These are phyloP conservation scores for Xiphophorus maculatus DNA, from an alignment of 2,113 vertebrate genomes.

Conservation along the genomic window DNA sequence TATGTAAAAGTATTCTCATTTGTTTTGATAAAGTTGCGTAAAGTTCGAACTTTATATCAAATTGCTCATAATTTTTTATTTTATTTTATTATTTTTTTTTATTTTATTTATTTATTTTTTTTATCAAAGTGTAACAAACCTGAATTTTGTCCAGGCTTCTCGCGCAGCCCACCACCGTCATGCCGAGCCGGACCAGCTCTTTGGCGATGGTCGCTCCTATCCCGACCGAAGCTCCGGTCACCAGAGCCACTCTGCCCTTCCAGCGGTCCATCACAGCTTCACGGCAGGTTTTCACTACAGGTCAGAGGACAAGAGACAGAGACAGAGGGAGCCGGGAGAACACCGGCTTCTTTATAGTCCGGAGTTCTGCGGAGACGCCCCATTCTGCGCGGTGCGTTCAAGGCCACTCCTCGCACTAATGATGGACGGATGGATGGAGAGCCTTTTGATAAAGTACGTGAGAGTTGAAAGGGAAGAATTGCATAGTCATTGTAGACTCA, in stretches of 20 bases:
- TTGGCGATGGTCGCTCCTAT: conserved; percentile 84
- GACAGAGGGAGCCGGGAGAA: neutral
- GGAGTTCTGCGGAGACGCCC: neutral
- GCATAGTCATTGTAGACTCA: too few species aligned
- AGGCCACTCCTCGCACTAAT: neutral
- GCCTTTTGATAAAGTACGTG: too few species aligned
- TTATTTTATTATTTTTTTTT: too few species aligned
- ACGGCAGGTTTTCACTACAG: neutral
- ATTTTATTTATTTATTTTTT: too few species aligned
- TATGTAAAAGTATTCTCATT: neutral
- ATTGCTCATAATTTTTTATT: too few species aligned
- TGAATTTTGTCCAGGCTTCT: conserved; percentile 85
- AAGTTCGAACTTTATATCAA: too few species aligned
- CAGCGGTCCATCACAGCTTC: conserved; percentile 84
- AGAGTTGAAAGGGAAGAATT: too few species aligned
- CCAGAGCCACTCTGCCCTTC: conserved; percentile 85
- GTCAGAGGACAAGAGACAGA: neutral
- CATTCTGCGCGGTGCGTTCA: neutral
- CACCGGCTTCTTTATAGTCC: neutral
- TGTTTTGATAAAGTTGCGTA: neutral
- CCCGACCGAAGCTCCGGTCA: conserved; percentile 88
- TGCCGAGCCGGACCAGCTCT: conserved; percentile 84
- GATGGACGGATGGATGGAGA: too few species aligned
- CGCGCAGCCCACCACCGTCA: conserved; percentile 89
- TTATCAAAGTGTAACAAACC: conserved; percentile 59